Evolutionary conservation across 2,888 invertebrate species (phyloP), one percentile per base, ranked within the genome.

Genomic region (Dryobotodes eremita): DNA sequence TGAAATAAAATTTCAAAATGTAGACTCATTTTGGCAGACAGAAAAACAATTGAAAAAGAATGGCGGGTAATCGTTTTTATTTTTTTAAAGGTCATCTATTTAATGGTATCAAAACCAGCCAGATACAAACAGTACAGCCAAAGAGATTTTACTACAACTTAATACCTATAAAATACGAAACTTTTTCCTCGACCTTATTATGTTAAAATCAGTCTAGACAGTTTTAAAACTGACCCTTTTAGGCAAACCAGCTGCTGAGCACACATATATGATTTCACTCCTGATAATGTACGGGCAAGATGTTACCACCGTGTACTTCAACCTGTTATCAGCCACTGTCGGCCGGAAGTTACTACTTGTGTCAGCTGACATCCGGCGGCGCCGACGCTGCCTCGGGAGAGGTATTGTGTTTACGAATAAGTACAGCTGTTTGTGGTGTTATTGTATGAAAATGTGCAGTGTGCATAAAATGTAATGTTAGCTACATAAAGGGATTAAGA

Each of bases 331-430:
- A 55, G 55, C 13, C 8, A 36, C 50, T 61, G 59, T 42, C n/a
- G 57, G 42, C 68, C 65, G 84, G 84, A 84, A 74, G 66, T 36
- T 55, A 61, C 71, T 61, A 70, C 71, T 79, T 31, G 70, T 66
- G 75, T 64, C 79, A 82, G 75, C 72, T 82, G 75, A 74, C 75
- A 61, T 84, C 86, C 84, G 86, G 64, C 69, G 78, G 78, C 79
- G 77, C 64, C 78, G 50, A 26, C 70, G 57, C 62, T 71, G 80
- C 68, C 62, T 36, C 26, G 42, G 48, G 71, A 42, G n/a, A n/a
- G 7, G 75, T 50, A 64, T 70, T 72, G 77, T 83, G 68, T 59
- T 70, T 36, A 15, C 62, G 13, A 23, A 11, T 48, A 62, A 53
- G 50, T 59, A 59, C 59, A 71, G 31, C 75, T 71, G 65, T 26